These are phyloP conservation scores for Pseudoips prasinana DNA, from an alignment of 2,888 invertebrate species.

Conservation along the genomic window DNA sequence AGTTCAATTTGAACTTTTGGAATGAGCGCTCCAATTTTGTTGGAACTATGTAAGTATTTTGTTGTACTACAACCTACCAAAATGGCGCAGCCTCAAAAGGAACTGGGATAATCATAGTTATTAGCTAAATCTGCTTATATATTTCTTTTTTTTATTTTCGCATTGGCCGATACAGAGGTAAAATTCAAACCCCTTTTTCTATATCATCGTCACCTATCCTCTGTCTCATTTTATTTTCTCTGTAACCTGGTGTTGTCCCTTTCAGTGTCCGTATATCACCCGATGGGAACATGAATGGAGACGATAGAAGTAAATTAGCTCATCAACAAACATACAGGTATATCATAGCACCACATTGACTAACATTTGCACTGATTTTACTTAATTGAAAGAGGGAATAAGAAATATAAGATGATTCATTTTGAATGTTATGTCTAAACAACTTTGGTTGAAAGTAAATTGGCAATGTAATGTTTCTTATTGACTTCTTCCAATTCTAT, in stretches of 20 bases:
- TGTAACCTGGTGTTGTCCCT: conserved; percentile 76
- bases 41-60: too few species aligned
- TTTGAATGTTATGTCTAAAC: too few species aligned
- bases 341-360: conserved; percentile 47
- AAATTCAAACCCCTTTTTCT: conserved; percentile 38
- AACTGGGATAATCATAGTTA: too few species aligned
- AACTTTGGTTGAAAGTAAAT: too few species aligned
- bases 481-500: not conserved
- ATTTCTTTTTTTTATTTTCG: conserved; percentile 54
- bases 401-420: not conserved
- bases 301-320: conserved; percentile 86
- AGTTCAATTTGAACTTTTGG: too few species aligned
- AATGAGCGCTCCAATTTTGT: too few species aligned
- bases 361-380: conserved; percentile 38
- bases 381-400: too few species aligned
- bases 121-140: conserved; percentile 40
- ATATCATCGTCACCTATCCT: conserved; percentile 52
- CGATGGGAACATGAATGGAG: conserved; percentile 83
- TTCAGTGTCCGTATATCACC: conserved; percentile 84
- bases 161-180: conserved; percentile 78
- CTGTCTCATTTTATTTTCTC: conserved; percentile 35
- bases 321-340: conserved; percentile 90
- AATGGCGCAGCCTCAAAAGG: too few species aligned
- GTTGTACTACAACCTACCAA: too few species aligned
- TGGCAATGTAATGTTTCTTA: too few species aligned